phyloP scores from a whole-genome alignment of 2,113 vertebrate genomes.

The Phoxinus phoxinus region DNA sequence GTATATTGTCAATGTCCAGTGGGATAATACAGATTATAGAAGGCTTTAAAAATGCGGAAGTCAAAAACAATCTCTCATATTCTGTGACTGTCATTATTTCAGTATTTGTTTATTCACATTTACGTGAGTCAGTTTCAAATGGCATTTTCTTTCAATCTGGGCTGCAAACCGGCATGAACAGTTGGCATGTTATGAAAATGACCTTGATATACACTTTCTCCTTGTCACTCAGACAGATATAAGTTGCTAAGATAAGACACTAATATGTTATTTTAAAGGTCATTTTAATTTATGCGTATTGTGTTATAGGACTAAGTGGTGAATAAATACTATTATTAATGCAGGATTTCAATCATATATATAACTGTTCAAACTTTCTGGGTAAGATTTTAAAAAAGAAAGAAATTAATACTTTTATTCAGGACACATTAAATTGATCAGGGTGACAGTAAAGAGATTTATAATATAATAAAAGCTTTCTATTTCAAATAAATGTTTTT shows the following conservation, averaged over 20 bases:
- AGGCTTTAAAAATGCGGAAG: slow-evolving; percentile 11
- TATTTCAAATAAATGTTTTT: neutral
- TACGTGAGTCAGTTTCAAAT: slow-evolving; percentile 30
- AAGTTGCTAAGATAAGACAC: slow-evolving; percentile 58
- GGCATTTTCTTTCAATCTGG: slow-evolving; percentile 44
- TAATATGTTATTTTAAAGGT: neutral
- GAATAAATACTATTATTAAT: neutral
- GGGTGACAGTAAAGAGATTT: neutral
- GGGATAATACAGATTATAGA: neutral
- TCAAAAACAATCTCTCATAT: neutral
- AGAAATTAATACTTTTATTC: neutral
- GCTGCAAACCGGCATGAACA: slow-evolving; percentile 34
- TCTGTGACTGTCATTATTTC: slow-evolving; percentile 13
- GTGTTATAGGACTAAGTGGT: neutral
- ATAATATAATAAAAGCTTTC: neutral
- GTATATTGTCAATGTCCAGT: neutral
- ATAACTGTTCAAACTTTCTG: no score
- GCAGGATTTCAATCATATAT: neutral
- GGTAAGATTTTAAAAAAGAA: no score
- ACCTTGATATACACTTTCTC: slow-evolving; percentile 30
- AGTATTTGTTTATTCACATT: slow-evolving; percentile 2
- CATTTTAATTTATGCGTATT: neutral
- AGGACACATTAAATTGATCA: neutral
- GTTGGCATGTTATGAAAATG: slow-evolving; percentile 41
- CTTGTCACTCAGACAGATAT: slow-evolving; percentile 24